Base-by-base conservation (phyloP, 2,113 vertebrate species). In the Thalassarche chlororhynchos region DNA sequence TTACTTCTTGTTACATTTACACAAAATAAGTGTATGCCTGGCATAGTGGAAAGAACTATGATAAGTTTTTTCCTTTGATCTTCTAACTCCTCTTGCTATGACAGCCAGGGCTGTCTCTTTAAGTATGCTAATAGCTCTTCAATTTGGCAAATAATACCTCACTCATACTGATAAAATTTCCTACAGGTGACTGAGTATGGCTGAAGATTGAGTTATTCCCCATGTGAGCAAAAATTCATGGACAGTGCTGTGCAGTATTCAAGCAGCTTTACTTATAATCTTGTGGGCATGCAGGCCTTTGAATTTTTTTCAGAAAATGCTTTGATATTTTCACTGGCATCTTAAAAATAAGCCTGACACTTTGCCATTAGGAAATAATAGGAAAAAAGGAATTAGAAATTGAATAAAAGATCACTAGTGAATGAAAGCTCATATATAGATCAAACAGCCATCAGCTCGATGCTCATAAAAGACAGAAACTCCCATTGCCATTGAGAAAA, bases 321-420 rank as follows among this genome's bases (percentile, higher is more conserved):
- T 94, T 94, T 94, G 96, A 95, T 97, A 91, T 90, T 94, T 96
- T 93, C 89, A 57, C 42, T 88, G 82, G 68, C 54, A 72, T 87
- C 74, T 97, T 97, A 79, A 94, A 87, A 69, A 91, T 80, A 93
- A 93, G 15, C 66, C 78, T 94, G 96, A 93, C 60, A 31, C 69
- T 91, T 90, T 85, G 46, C 62, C 40, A 83, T 57, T 79, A 86
- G 77, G 74, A 85, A 91, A 83, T 80, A 80, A 87, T 17, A 91
- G 78, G 38, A 38, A 14, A 76, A 89, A 89, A 65, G 49, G 61
- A 87, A 94, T 94, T 88, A 87, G 84, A 82, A 93, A 88, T 85
- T 7, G 49, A 87, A 91, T 94, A 89, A 91, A 91, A 96, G 58
- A 87, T 89, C 25, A 47, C 62, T 65, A 36, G 79, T 90, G 42